Evolutionary conservation across 2,888 invertebrate genomes (phyloP).

Genomic region (Caenorhabditis doughertyi): DNA sequence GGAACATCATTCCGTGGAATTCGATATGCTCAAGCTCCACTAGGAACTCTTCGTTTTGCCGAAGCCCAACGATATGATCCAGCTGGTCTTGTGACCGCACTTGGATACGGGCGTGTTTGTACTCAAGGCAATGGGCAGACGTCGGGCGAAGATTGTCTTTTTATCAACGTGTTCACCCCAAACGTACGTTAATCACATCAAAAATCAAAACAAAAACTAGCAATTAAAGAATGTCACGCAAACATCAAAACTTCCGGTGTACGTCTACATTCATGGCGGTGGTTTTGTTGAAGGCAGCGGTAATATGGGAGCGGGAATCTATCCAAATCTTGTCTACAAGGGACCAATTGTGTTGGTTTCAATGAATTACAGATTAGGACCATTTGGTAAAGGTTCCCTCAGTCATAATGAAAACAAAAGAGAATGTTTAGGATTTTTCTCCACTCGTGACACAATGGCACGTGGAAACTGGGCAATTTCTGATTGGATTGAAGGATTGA

Average conservation of each 20-base stretch:
- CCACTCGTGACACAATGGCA: conserved; percentile 63
- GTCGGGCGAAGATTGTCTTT: conserved; percentile 63
- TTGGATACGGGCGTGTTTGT: conserved; percentile 56
- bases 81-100: conserved; percentile 52
- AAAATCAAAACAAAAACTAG: conserved; percentile 2
- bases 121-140: conserved; percentile 53
- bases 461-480: conserved; percentile 68
- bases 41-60: conserved; percentile 55
- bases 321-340: conserved; percentile 62
- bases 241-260: conserved; percentile 61
- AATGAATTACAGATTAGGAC: conserved; percentile 68
- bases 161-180: conserved; percentile 64
- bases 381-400: conserved; percentile 55
- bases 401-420: no score
- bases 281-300: conserved; percentile 68
- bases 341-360: conserved; percentile 64
- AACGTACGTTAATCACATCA: conserved; percentile 42
- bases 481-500: conserved; percentile 64
- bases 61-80: conserved; percentile 59
- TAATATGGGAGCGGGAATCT: conserved; percentile 63
- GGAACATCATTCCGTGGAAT: conserved; percentile 68
- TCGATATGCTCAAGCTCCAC: conserved; percentile 62
- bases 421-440: conserved; percentile 67
- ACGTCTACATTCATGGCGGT: conserved; percentile 68
- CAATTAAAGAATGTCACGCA: conserved; percentile 51